These are phyloP conservation scores for Agonopterix heracliana DNA, from an alignment of 2,888 invertebrate genomes.

Conservation along the genomic window DNA sequence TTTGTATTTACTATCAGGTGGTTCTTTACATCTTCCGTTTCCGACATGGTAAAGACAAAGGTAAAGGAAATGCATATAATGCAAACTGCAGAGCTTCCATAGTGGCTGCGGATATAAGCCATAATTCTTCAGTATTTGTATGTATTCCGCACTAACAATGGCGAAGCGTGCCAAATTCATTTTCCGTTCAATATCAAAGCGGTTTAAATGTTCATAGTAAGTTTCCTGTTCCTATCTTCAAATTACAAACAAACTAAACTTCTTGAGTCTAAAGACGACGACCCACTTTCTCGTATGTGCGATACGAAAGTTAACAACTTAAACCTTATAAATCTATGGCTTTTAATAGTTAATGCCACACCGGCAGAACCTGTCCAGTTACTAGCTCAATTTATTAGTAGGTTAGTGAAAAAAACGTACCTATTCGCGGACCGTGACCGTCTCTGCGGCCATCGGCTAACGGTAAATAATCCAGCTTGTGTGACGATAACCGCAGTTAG, in stretches of 20 bases:
- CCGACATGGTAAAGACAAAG: not conserved
- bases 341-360: not conserved
- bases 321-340: not conserved
- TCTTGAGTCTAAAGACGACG: no score
- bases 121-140: constrained; percentile 6
- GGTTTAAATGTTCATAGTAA: constrained; percentile 7
- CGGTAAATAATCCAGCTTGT: constrained; percentile 39
- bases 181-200: constrained; percentile 11
- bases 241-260: no score
- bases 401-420: constrained; percentile 47
- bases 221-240: not conserved
- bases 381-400: constrained; percentile 40
- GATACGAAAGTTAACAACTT: not conserved
- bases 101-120: constrained; percentile 20
- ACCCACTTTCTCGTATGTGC: not conserved
- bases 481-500: constrained; percentile 22
- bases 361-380: constrained; percentile 28
- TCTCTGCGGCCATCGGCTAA: constrained; percentile 35
- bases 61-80: constrained; percentile 1
- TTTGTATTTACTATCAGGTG: no score
- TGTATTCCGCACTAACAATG: constrained; percentile 12
- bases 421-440: constrained; percentile 44
- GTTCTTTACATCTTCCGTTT: not conserved
- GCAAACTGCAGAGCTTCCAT: constrained; percentile 9
- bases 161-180: constrained; percentile 24